Percentiles rank a stretch among this genome's conserved stretches.
These are phyloP conservation scores for Amphipyra tragopoginis DNA, from an alignment of 2,888 invertebrate species.

Conservation along the genomic window DNA sequence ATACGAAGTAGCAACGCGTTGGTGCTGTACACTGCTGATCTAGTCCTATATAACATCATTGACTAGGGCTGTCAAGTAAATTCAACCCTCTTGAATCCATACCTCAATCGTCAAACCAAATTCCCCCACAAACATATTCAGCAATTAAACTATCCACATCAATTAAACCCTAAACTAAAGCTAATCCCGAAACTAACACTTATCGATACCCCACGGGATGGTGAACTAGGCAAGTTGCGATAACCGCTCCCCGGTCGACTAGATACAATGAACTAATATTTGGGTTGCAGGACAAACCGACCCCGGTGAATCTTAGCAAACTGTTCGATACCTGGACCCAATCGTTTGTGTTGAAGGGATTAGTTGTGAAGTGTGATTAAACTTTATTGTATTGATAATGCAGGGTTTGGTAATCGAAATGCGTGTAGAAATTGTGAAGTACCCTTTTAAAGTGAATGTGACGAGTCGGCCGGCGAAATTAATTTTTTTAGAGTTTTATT, in stretches of 20 bases:
- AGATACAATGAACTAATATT: constrained; percentile 73
- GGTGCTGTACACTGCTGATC: too few species aligned
- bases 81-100: background rate
- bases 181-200: constrained; percentile 65
- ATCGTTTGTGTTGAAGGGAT: constrained; percentile 28
- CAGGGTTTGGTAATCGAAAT: background rate
- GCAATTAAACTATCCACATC: constrained; percentile 60
- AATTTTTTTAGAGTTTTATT: too few species aligned
- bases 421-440: too few species aligned
- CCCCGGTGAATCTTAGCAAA: constrained; percentile 43
- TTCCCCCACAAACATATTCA: constrained; percentile 38
- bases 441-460: too few species aligned
- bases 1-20: too few species aligned
- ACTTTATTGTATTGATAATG: constrained; percentile 23
- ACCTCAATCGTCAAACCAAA: constrained; percentile 10
- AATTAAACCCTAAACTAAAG: constrained; percentile 61
- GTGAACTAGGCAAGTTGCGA: constrained; percentile 61
- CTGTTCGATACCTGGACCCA: constrained; percentile 30
- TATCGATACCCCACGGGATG: constrained; percentile 63
- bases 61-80: too few species aligned
- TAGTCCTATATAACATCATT: too few species aligned
- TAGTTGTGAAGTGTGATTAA: constrained; percentile 39
- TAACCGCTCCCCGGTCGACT: constrained; percentile 69
- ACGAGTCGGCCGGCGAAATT: too few species aligned
- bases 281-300: constrained; percentile 68